These are phyloP conservation scores for Carterocephalus palaemon DNA, from an alignment of 2,888 invertebrate species.

Conservation along the genomic window DNA sequence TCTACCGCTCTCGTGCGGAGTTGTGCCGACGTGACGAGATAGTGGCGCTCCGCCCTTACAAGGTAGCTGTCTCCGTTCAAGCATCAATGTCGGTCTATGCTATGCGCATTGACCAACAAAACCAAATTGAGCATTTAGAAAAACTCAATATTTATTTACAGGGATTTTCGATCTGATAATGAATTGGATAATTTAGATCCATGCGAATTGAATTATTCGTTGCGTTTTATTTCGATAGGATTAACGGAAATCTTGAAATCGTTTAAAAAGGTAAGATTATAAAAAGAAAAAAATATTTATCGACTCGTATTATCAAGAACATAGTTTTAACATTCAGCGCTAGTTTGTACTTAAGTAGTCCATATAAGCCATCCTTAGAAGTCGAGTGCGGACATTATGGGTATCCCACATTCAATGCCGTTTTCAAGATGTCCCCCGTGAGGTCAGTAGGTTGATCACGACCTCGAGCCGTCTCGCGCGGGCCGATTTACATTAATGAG, in stretches of 20 bases:
- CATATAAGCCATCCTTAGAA: too few species aligned
- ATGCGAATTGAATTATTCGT: too few species aligned
- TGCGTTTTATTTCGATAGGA: too few species aligned
- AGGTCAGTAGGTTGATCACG: constrained; percentile 69
- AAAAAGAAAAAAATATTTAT: too few species aligned
- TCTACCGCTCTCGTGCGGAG: constrained; percentile 55
- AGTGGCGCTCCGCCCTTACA: constrained; percentile 48
- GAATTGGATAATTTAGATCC: too few species aligned
- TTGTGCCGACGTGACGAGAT: constrained; percentile 44
- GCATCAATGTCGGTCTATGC: constrained; percentile 58
- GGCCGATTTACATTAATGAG: constrained; percentile 68
- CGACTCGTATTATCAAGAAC: too few species aligned
- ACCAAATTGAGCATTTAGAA: constrained; percentile 25
- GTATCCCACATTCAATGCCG: constrained; percentile 6
- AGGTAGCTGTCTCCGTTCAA: constrained; percentile 45
- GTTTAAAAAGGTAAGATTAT: too few species aligned
- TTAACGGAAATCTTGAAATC: too few species aligned
- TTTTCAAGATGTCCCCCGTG: constrained; percentile 34
- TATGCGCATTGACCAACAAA: constrained; percentile 48
- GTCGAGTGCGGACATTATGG: constrained; percentile 18
- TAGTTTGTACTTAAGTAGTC: too few species aligned
- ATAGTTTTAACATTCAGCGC: too few species aligned
- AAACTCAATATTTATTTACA: too few species aligned
- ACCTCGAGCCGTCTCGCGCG: constrained; percentile 41
- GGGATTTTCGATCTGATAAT: too few species aligned